Evolutionary conservation across 2,797 vertebrate species (phyloP).

Genomic region (Dryobates pubescens): DNA sequence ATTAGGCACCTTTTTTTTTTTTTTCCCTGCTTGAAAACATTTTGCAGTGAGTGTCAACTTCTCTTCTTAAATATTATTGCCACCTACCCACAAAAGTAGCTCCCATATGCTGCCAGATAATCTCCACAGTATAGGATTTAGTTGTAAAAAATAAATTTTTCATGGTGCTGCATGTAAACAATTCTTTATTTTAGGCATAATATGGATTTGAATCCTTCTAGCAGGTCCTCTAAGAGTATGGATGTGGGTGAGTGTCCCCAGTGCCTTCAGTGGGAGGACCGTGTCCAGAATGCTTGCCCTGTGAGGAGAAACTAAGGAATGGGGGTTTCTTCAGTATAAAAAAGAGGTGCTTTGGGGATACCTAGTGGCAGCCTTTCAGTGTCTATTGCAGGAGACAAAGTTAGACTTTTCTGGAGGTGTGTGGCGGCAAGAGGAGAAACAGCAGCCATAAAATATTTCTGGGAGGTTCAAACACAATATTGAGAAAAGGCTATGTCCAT

Average conservation of each 20-base stretch:
- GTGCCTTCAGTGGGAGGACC: neutral
- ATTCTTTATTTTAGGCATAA: neutral
- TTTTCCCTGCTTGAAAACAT: neutral
- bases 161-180: neutral
- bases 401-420: neutral
- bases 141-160: neutral
- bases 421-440: neutral
- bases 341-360: neutral
- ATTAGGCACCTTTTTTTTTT: neutral
- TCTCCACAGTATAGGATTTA: neutral
- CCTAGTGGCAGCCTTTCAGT: neutral
- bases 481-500: neutral
- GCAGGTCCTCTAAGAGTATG: neutral
- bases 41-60: neutral
- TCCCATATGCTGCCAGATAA: neutral
- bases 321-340: neutral
- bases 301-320: neutral
- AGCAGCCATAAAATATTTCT: neutral
- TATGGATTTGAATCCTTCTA: neutral
- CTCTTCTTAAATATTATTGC: neutral
- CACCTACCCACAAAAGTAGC: neutral
- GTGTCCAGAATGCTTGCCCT: neutral
- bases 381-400: neutral
- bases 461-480: neutral
- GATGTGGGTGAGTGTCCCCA: neutral